These are phyloP conservation scores for Trissoscelio sp. DNA, from an alignment of 2,888 invertebrate species.

Conservation along the genomic window DNA sequence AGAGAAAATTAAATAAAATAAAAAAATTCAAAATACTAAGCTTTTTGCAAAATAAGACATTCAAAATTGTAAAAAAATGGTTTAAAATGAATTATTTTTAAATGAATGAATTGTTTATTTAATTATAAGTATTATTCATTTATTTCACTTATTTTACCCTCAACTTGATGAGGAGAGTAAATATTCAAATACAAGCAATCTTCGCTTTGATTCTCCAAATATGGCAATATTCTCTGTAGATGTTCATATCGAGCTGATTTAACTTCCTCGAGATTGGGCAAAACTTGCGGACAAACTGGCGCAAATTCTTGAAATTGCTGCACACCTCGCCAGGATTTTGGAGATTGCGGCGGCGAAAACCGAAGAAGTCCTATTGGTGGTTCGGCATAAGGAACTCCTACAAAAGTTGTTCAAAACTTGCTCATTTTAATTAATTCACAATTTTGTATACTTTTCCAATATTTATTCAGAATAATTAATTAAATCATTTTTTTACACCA, in stretches of 20 bases:
- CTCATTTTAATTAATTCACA: too few relatives aligned
- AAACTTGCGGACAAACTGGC: conserved; percentile 94
- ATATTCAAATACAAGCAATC: conserved; percentile 97
- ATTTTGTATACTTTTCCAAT: too few relatives aligned
- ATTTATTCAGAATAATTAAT: too few relatives aligned
- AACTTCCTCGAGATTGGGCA: conserved; percentile 87
- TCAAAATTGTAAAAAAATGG: too few relatives aligned
- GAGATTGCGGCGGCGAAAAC: conserved; percentile 94
- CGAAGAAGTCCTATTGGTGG: conserved; percentile 89
- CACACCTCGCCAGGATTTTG: conserved; percentile 91
- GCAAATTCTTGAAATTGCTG: conserved; percentile 89
- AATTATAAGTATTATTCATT: too few relatives aligned
- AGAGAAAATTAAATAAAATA: too few relatives aligned
- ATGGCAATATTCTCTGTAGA: conserved; percentile 89
- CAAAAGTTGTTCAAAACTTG: too few relatives aligned
- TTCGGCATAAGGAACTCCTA: conserved; percentile 91
- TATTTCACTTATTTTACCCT: conserved; percentile 90
- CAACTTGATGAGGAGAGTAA: conserved; percentile 90
- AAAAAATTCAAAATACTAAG: too few relatives aligned
- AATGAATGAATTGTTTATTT: too few relatives aligned
- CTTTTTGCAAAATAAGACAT: too few relatives aligned
- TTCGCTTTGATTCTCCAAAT: conserved; percentile 89
- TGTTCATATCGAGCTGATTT: conserved; percentile 88
- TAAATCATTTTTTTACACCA: too few relatives aligned
- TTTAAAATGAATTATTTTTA: too few relatives aligned